Evolutionary conservation across 2,797 vertebrate species (phyloP).

Genomic region (Pterois miles): DNA sequence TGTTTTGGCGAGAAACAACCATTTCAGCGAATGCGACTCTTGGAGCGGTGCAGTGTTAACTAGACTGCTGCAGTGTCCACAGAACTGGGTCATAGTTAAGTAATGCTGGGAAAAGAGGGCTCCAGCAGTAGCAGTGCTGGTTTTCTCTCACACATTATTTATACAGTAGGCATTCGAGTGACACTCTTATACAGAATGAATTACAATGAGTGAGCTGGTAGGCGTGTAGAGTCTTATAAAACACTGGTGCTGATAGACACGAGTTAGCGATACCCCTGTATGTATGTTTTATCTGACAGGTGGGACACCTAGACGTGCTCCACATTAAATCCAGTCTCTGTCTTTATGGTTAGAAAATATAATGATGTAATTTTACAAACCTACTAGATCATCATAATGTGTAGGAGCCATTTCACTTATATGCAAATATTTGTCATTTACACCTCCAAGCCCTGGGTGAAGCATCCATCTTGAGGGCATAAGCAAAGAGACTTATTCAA

Average conservation of each 20-base stretch:
- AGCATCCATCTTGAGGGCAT: not conserved
- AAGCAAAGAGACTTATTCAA: slow-evolving; percentile 14
- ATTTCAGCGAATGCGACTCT: slow-evolving; percentile 3
- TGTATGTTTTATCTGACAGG: slow-evolving; percentile 1
- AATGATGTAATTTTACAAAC: not conserved
- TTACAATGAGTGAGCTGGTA: slow-evolving; percentile 47
- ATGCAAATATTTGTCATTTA: slow-evolving; percentile 30
- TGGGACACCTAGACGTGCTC: not conserved
- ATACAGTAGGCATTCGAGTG: slow-evolving; percentile 57
- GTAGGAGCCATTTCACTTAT: not conserved
- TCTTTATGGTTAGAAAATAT: not conserved
- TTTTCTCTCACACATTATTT: slow-evolving; percentile 57
- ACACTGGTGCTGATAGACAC: slow-evolving; percentile 7
- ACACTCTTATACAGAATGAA: slow-evolving; percentile 47
- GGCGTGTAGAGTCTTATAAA: slow-evolving; percentile 45
- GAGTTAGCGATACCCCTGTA: slow-evolving; percentile 3
- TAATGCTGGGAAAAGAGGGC: slow-evolving; percentile 35
- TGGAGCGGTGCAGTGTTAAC: slow-evolving; percentile 28
- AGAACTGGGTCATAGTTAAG: slow-evolving; percentile 63
- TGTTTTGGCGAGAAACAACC: slow-evolving; percentile 1
- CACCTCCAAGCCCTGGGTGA: not conserved
- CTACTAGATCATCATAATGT: not conserved
- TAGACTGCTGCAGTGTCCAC: slow-evolving; percentile 45
- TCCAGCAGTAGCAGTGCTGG: slow-evolving; percentile 15
- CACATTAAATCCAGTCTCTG: not conserved